Conservation (phyloP, 2,888 invertebrate species). For the Tillus elongatus region DNA sequence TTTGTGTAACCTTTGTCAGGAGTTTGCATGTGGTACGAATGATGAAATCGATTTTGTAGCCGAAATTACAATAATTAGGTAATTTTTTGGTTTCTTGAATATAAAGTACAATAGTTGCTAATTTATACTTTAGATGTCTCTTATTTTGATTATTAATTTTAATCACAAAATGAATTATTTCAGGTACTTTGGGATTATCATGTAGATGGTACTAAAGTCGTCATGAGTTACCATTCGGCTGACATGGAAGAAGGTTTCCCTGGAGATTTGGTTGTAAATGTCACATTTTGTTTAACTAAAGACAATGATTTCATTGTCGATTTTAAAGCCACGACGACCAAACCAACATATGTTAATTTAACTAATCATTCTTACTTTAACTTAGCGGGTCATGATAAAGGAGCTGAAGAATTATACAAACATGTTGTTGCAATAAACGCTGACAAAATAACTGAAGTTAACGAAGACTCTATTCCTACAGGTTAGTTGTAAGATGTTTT, state of each 20-base stretch:
- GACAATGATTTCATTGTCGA: conserved; percentile 67
- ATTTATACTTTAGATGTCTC: too few species aligned
- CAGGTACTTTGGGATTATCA: conserved; percentile 61
- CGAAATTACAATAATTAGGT: too few species aligned
- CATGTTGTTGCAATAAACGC: conserved; percentile 67
- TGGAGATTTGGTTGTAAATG: conserved; percentile 64
- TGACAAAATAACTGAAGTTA: conserved; percentile 63
- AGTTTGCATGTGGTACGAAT: too few species aligned
- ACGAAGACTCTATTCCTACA: conserved; percentile 62
- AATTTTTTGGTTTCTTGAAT: too few species aligned
- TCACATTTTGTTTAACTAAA: conserved; percentile 60
- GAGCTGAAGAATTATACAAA: conserved; percentile 54
- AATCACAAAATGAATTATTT: conserved; percentile 5
- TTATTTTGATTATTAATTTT: too few species aligned
- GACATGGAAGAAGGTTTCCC: conserved; percentile 86
- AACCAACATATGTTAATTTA: conserved; percentile 76
- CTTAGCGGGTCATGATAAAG: conserved; percentile 78
- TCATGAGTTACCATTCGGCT: conserved; percentile 65
- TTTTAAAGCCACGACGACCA: conserved; percentile 66
- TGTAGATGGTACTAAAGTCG: conserved; percentile 52
- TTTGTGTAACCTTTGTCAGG: too few species aligned
- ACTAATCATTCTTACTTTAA: conserved; percentile 90
- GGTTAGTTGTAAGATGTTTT: conserved; percentile 40
- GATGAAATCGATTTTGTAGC: too few species aligned
- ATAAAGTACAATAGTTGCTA: too few species aligned